Percentiles rank a stretch among this genome's conserved stretches.
phyloP scores from a whole-genome alignment of 2,888 invertebrate genomes.

The Pemphredon lugubris region DNA sequence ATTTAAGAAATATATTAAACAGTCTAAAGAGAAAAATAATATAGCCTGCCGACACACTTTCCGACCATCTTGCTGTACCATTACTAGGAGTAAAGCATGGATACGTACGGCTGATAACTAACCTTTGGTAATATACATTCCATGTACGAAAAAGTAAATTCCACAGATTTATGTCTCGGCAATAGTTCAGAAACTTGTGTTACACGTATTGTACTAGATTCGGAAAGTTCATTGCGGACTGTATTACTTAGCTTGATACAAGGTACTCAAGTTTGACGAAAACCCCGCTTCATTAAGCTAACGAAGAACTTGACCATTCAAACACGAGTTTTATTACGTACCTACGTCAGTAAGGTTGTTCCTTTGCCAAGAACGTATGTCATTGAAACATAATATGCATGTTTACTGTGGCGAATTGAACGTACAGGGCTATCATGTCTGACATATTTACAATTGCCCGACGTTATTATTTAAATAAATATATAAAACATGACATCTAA shows the following conservation, averaged over 20 bases:
- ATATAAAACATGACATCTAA: slow-evolving; percentile 35
- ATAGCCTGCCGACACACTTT: slow-evolving; percentile 1
- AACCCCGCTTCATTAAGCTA: background rate
- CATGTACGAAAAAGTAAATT: slow-evolving; percentile 8
- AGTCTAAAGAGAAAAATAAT: slow-evolving; percentile 17
- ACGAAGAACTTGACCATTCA: slow-evolving; percentile 4
- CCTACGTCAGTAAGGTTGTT: slow-evolving; percentile 9
- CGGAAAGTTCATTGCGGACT: background rate
- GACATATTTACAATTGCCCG: slow-evolving; percentile 47
- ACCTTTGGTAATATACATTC: slow-evolving; percentile 8
- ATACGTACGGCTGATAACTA: slow-evolving; percentile 2
- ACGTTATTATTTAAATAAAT: slow-evolving; percentile 53
- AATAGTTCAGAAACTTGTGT: background rate
- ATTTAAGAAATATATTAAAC: background rate
- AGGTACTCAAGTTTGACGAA: background rate
- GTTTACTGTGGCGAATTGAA: slow-evolving; percentile 8
- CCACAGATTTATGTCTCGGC: background rate
- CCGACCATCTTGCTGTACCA: background rate
- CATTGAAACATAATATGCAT: slow-evolving; percentile 6
- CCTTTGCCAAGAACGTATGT: background rate
- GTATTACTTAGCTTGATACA: slow-evolving; percentile 5
- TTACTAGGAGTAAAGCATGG: background rate
- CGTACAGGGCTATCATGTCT: slow-evolving; percentile 13
- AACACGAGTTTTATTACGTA: slow-evolving; percentile 15
- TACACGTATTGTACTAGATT: background rate